These are phyloP conservation scores for Prietella phreatophila DNA, from an alignment of 2,113 vertebrate genomes.

Conservation along the genomic window DNA sequence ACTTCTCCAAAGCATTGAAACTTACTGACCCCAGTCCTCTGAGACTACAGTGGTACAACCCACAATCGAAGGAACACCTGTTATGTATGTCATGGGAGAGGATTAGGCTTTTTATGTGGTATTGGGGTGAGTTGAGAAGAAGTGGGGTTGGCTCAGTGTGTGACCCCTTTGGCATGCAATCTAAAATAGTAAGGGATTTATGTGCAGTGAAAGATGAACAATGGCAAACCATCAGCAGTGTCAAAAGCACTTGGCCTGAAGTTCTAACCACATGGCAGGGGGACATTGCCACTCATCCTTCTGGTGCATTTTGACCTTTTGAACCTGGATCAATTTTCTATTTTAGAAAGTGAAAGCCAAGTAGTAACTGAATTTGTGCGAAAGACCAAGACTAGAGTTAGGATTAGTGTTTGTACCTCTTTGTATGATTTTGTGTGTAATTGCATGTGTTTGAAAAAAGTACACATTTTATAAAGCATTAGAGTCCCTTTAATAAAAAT, in stretches of 20 bases:
- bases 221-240: slow-evolving; percentile 54
- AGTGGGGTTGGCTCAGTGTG: slow-evolving; percentile 24
- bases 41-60: slow-evolving; percentile 54
- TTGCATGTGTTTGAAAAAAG: not conserved
- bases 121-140: slow-evolving; percentile 34
- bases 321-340: not conserved
- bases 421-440: not conserved
- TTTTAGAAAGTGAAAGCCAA: not conserved
- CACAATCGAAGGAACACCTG: slow-evolving; percentile 70
- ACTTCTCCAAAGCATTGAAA: not conserved
- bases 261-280: not conserved
- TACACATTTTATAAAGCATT: not conserved
- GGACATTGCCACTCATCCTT: not conserved
- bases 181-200: slow-evolving; percentile 73
- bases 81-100: slow-evolving; percentile 53
- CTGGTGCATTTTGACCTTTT: slow-evolving; percentile 8
- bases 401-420: not conserved
- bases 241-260: slow-evolving; percentile 36
- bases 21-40: slow-evolving; percentile 21
- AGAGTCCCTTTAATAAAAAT: not conserved
- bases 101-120: slow-evolving; percentile 60
- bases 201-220: slow-evolving; percentile 60
- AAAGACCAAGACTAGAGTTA: not conserved
- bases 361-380: not conserved
- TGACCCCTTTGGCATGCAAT: slow-evolving; percentile 72